Base-by-base conservation (phyloP, 2,888 invertebrate species). In the Electrophaes corylata region DNA sequence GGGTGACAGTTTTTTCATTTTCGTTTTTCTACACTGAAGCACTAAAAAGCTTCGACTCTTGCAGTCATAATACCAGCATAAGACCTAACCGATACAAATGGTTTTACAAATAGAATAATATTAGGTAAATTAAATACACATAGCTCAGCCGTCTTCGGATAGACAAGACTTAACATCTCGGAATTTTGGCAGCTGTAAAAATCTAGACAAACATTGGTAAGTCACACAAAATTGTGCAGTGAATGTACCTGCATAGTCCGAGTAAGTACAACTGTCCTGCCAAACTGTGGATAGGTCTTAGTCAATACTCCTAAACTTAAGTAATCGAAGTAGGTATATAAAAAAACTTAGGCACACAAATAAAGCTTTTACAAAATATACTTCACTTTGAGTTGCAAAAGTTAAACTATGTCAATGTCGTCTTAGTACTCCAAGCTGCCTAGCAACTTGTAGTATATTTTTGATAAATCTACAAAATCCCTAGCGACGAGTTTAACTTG, bases 321-420 rank as follows among this genome's bases (percentile, higher is more conserved):
- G n/a, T n/a, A n/a, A n/a, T n/a, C n/a, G n/a, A n/a, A n/a, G n/a
- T n/a, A n/a, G n/a, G n/a, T n/a, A n/a, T n/a, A n/a, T n/a, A n/a
- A n/a, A n/a, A n/a, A n/a, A n/a, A n/a, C n/a, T n/a, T 37, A 1
- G 12, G 6, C 12, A 16, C 6, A 41, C n/a, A 46, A 35, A 48
- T 29, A 29, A 10, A 10, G 1, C 8, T 29, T 1, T 3, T 12
- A 29, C 2, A 10, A 49, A 44, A 49, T 26, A 55, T 14, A 35
- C 23, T 57, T 52, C 35, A 44, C 40, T 33, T 58, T 18, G 33
- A 39, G 49, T 58, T 54, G 53, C 58, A 54, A 58, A 52, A 58
- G 48, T 53, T 53, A 53, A 58, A 53, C 33, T 39, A 47, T 58
- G 58, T 58, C 58, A 59, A 54, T 59, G 59, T 46, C 54, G 35